Evolutionary conservation across 2,797 vertebrate genomes (phyloP).

Genomic region (Petrocephalus schoutedeni): DNA sequence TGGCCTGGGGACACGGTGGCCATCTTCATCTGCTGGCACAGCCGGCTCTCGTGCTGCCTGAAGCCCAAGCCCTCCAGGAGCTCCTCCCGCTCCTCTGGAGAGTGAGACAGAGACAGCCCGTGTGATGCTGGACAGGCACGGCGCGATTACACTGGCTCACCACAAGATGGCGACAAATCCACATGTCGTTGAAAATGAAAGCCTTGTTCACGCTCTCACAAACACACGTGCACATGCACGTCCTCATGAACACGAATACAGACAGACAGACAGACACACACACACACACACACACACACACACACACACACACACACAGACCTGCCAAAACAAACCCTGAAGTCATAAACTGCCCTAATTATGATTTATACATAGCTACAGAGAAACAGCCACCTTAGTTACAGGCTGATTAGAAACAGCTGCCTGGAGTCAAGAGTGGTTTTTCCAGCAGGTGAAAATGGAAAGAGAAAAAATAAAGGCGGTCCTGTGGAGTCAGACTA

Average conservation of each 20-base stretch:
- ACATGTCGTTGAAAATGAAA: not conserved
- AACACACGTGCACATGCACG: not conserved
- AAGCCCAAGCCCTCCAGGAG: conserved; percentile 68
- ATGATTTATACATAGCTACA: not conserved
- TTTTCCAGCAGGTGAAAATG: not conserved
- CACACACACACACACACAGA: conserved; percentile 7
- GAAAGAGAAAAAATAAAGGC: not conserved
- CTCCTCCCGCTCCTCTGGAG: conserved; percentile 68
- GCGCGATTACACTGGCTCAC: not conserved
- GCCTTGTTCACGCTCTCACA: conserved; percentile 8
- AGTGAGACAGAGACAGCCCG: not conserved
- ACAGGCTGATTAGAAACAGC: not conserved
- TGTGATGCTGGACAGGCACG: not conserved
- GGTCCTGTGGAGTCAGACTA: not conserved
- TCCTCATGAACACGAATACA: conserved; percentile 11
- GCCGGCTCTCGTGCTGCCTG: conserved; percentile 74
- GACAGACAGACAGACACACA: not conserved
- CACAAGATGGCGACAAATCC: conserved; percentile 19
- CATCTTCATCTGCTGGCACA: conserved; percentile 81
- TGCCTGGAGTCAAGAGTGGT: not conserved
- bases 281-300: not conserved
- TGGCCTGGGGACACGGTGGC: conserved; percentile 62
- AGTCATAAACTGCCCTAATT: not conserved
- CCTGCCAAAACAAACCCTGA: conserved; percentile 8
- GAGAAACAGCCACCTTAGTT: not conserved